Base-by-base conservation (phyloP, 2,888 invertebrate genomes). In the Blomia tropicalis region DNA sequence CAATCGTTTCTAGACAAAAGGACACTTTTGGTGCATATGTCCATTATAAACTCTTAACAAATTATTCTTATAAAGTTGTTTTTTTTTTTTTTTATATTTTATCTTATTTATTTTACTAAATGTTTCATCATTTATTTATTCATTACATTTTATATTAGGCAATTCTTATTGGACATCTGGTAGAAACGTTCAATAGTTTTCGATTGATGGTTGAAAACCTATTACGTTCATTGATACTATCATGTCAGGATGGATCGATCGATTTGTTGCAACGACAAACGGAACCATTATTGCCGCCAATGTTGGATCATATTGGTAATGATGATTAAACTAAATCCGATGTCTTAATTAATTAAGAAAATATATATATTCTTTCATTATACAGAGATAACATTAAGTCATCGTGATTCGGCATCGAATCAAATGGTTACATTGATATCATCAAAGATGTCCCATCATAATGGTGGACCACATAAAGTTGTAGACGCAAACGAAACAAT, bases 191-290 rank as follows among this genome's bases (percentile, higher is more conserved):
- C 7, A 36, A 36, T 36, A 17, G 36, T 11, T 36, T 36, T 36
- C 36, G 36, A 36, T 7, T 36, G 7, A 7, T 36, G 17, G 64
- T 66, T 7, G 64, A 67, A 43, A 61, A 63, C 36, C 41, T 65
- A n/a, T 31, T 68, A 29, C 63, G 67, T 53, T 65, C 65, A 7
- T 30, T 65, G n/a, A 65, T 65, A 41, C 43, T 63, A 7, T 27
- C 59, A 11, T 56, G 62, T 29, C 58, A 64, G 23, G 62, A 64
- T 54, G 64, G 59, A 31, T 44, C 64, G 17, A 62, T 62, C 27
- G 27, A 58, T 27, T 25, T 31, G 41, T 58, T 64, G 7, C 25
- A 29, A 19, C 25, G 31, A 32, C 25, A 56, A 25, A 2, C 17
- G 3, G n/a, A n/a, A 36, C 56, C 56, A 36, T 25, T 56, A 11